These are phyloP conservation scores for Gastracanthus pulcherrimus DNA, from an alignment of 2,888 invertebrate genomes.

Conservation along the genomic window DNA sequence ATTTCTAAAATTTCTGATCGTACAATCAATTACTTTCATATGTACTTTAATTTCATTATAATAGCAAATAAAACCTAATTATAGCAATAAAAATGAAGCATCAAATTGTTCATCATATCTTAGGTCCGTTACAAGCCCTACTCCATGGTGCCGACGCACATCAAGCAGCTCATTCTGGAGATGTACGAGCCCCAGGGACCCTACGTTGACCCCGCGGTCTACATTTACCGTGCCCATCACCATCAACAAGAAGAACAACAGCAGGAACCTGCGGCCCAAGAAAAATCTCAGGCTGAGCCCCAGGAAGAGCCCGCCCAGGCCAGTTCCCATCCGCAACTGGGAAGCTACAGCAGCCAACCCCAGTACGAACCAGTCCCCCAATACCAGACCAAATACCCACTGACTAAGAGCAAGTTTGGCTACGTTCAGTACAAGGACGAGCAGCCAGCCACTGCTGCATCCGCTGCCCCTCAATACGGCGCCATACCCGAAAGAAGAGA, in stretches of 20 bases:
- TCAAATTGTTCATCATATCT: not conserved
- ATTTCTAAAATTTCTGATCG: too few relatives aligned
- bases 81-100: not conserved
- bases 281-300: not conserved
- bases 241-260: constrained; percentile 23
- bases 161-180: constrained; percentile 68
- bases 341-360: not conserved
- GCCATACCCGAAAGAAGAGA: not conserved
- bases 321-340: not conserved
- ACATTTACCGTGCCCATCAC: constrained; percentile 63
- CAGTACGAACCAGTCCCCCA: constrained; percentile 34
- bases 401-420: constrained; percentile 56
- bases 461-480: constrained; percentile 49
- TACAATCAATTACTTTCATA: too few relatives aligned
- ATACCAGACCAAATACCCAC: constrained; percentile 22
- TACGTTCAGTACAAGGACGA: constrained; percentile 67
- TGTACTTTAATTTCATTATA: not conserved
- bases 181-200: constrained; percentile 67
- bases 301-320: constrained; percentile 22
- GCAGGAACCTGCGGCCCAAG: not conserved
- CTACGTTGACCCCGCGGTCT: constrained; percentile 70
- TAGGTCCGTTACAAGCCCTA: constrained; percentile 68
- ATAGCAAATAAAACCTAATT: too few relatives aligned
- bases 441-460: constrained; percentile 15
- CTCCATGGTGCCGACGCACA: constrained; percentile 66